phyloP scores from a whole-genome alignment of 2,113 vertebrate genomes.

The Melanerpes formicivorus region DNA sequence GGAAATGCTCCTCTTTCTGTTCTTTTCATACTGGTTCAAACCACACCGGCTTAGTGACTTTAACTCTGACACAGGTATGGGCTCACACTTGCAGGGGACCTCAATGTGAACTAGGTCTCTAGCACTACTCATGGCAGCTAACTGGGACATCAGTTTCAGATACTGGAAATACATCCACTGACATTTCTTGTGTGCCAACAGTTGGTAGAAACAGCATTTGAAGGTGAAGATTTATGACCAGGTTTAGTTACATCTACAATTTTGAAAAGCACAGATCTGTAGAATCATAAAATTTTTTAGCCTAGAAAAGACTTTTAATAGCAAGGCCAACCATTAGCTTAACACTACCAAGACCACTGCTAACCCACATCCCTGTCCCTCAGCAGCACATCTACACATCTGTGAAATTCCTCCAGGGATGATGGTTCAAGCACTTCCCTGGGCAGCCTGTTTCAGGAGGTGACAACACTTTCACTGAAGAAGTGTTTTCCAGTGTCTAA shows the following conservation, averaged over 20 bases:
- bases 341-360: too few relatives aligned
- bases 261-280: not conserved
- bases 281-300: too few relatives aligned
- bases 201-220: not conserved
- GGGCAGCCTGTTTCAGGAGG: too few relatives aligned
- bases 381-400: too few relatives aligned
- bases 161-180: not conserved
- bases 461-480: too few relatives aligned
- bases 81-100: not conserved
- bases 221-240: not conserved
- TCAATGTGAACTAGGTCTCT: not conserved
- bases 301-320: too few relatives aligned
- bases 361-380: too few relatives aligned
- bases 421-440: too few relatives aligned
- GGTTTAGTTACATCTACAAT: not conserved
- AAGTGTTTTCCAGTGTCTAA: too few relatives aligned
- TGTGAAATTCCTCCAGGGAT: too few relatives aligned
- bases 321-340: too few relatives aligned
- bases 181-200: not conserved
- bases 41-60: not conserved
- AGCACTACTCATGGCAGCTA: not conserved
- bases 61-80: not conserved
- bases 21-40: not conserved
- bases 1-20: not conserved
- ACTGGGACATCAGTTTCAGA: not conserved